These are phyloP conservation scores for Cherax quadricarinatus DNA, from an alignment of 1,140 invertebrate species.

Conservation along the genomic window DNA sequence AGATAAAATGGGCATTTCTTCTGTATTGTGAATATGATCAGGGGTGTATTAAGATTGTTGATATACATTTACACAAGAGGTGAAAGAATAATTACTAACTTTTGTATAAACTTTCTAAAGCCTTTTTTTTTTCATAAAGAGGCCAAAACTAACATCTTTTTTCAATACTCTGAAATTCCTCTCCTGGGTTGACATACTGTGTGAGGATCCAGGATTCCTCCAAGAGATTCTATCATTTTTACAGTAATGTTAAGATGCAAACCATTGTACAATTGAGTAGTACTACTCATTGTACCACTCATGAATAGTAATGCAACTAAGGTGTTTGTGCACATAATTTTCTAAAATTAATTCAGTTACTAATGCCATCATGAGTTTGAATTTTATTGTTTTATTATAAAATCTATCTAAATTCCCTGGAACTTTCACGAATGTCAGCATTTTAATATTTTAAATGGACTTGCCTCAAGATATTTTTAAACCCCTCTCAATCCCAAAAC, in stretches of 20 bases:
- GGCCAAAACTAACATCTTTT: not conserved
- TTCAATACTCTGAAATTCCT: not conserved
- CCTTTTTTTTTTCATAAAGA: not conserved
- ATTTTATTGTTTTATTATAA: not conserved
- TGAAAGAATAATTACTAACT: constrained; percentile 1
- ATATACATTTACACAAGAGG: not conserved
- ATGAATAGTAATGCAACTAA: no score
- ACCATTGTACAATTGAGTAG: not conserved
- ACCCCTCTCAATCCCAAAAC: constrained; percentile 20
- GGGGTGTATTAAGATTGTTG: not conserved
- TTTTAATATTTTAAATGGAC: not conserved
- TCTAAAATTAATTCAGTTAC: not conserved
- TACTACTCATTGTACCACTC: no score
- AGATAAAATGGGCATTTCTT: no score
- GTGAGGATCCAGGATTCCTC: constrained; percentile 4
- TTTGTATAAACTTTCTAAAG: not conserved
- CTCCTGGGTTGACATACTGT: not conserved
- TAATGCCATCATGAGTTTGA: not conserved
- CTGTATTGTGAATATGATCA: not conserved
- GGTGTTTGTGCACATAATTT: no score
- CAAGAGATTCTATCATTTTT: not conserved
- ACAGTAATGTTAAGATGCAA: not conserved
- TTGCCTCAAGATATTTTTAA: not conserved
- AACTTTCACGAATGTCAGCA: not conserved
- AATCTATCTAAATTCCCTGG: not conserved